Evolutionary conservation across 2,797 vertebrate species (phyloP), one percentile per base, ranked within the genome.

Genomic region (Sebastiscus tertius): DNA sequence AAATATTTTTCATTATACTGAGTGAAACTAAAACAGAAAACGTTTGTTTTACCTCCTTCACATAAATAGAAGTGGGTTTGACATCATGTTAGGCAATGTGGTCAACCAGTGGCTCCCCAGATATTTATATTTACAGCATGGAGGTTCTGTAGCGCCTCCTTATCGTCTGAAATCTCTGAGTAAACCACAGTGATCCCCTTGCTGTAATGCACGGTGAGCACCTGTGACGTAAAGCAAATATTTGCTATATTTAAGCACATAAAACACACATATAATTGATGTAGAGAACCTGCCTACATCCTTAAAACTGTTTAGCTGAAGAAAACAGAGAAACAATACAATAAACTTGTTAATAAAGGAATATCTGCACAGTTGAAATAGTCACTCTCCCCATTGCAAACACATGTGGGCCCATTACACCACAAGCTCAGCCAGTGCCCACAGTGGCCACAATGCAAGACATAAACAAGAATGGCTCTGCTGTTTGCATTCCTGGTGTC

Each of bases 401-500:
- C 82, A 88, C 80, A 87, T 85, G 88, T 89, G 75, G 73, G 80
- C 77, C 81, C 70, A 69, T 85, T 78, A 78, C 73, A 84, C 82
- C 72, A 58, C 60, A 5, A 85, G 86, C 80, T 84, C 63, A 81
- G 87, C 82, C 86, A 73, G 83, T 83, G 88, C 74, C 88, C 85
- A 79, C 87, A 85, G 85, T 27, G 55, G 75, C 90, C 91, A 86
- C 87, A 93, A 84, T 73, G 87, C 84, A 88, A 91, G 86, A 90
- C 87, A 86, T 93, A 94, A 95, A 94, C 93, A 95, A 91, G 90
- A 90, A 91, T 20, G 87, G 89, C 86, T 85, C 72, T 64, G 72
- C 86, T 90, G 90, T 92, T 94, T 88, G 91, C 94, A 95, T 95
- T 95, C 94, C 92, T 93, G 88, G 85, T 85, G 89, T 91, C 63